A percentile compares a stretch with the other conserved stretches of the same genome.
phyloP scores from a whole-genome alignment of 2,113 vertebrate species.

The Brachyhypopomus occidentalis region DNA sequence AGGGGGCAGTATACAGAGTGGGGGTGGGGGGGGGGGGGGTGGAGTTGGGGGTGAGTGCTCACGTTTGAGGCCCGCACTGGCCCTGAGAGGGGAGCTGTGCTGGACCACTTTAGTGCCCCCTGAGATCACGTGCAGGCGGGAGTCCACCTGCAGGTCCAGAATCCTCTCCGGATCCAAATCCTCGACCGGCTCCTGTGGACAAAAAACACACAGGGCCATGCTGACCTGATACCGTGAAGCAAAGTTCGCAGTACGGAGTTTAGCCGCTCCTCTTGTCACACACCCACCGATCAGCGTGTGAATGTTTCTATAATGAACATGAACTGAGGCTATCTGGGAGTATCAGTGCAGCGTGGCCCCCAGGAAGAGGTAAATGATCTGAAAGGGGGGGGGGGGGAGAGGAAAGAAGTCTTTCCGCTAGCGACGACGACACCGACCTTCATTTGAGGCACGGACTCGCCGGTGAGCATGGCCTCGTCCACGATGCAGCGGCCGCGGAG shows the following conservation, averaged over 20 bases:
- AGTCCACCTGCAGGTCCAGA: slow-evolving; percentile 83
- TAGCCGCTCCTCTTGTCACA: too few species aligned
- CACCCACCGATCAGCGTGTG: too few species aligned
- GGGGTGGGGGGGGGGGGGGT: neutral
- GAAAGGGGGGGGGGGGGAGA: neutral
- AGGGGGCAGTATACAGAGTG: slow-evolving; percentile 1
- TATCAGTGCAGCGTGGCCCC: too few species aligned
- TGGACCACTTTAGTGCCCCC: slow-evolving; percentile 96
- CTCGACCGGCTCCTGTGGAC: slow-evolving; percentile 89
- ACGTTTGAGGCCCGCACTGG: slow-evolving; percentile 90
- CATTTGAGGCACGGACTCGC: slow-evolving; percentile 97
- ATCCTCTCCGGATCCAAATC: slow-evolving; percentile 82
- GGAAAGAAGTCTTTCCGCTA: neutral
- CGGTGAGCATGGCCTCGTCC: slow-evolving; percentile 95
- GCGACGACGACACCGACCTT: slow-evolving; percentile 73
- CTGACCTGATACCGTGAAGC: neutral
- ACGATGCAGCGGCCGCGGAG: slow-evolving; percentile 91
- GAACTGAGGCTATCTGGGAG: too few species aligned
- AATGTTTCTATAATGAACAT: too few species aligned
- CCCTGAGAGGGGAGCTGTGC: slow-evolving; percentile 88
- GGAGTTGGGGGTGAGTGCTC: slow-evolving; percentile 43
- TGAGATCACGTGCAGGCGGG: slow-evolving; percentile 88
- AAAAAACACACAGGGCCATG: slow-evolving; percentile 5
- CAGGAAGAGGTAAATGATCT: neutral
- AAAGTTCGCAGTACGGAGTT: too few species aligned